A percentile compares a stretch with the other conserved stretches of the same genome.
Conservation (phyloP, 2,888 invertebrate genomes). For the Hipparchia sbordonii region DNA sequence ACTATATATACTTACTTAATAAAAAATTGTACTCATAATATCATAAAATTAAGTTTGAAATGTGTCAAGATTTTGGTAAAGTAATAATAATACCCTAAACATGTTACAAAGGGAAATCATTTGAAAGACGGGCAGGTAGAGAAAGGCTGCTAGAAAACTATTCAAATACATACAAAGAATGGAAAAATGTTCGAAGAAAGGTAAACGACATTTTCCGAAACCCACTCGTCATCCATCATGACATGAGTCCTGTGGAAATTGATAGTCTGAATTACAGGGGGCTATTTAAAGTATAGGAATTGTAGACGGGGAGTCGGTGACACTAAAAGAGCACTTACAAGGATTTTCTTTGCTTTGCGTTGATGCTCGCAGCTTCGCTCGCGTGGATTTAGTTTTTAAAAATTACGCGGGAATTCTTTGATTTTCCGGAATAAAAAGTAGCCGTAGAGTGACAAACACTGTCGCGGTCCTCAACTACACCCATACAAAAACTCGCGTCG, state of each 20-base stretch:
- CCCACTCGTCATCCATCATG: constrained; percentile 24
- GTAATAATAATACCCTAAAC: not conserved
- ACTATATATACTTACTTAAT: no score
- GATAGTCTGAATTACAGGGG: constrained; percentile 35
- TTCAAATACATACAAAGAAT: constrained; percentile 13
- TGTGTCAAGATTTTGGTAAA: not conserved
- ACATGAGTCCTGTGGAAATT: constrained; percentile 34
- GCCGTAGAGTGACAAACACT: no score
- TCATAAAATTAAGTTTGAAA: not conserved
- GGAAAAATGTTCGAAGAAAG: constrained; percentile 18
- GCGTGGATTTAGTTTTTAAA: no score
- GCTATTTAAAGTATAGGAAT: constrained; percentile 49
- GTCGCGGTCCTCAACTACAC: no score
- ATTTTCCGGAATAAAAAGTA: no score
- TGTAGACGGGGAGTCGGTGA: no score
- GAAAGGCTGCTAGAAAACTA: constrained; percentile 11
- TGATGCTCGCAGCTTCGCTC: no score
- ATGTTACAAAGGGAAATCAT: not conserved
- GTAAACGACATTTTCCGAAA: constrained; percentile 22
- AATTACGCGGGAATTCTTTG: no score
- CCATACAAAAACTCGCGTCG: no score
- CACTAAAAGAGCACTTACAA: no score
- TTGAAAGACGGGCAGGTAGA: constrained; percentile 4
- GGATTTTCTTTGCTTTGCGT: no score
- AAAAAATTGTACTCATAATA: not conserved